These are phyloP conservation scores for Limnephilus auricula DNA, from an alignment of 2,888 invertebrate species.

Conservation along the genomic window DNA sequence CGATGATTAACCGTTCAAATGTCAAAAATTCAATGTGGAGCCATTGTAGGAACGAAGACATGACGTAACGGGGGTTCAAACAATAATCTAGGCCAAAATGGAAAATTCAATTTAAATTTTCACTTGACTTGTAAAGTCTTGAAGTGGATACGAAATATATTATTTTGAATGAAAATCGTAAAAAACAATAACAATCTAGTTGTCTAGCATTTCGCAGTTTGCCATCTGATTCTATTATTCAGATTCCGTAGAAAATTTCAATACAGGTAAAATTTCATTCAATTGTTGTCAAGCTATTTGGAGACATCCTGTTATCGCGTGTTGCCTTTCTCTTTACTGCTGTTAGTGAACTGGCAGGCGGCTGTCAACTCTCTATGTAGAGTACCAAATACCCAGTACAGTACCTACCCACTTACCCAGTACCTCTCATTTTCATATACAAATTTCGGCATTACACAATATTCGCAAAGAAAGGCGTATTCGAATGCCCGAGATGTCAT, in stretches of 20 bases:
- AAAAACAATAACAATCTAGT: not conserved
- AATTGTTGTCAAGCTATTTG: not conserved
- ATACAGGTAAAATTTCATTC: not conserved
- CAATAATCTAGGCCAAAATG: too few species aligned
- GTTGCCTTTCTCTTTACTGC: slow-evolving; percentile 41
- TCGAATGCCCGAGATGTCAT: not conserved
- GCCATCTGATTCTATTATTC: not conserved
- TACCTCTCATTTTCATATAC: slow-evolving; percentile 39
- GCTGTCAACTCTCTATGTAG: slow-evolving; percentile 41
- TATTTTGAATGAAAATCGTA: not conserved
- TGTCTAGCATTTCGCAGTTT: not conserved
- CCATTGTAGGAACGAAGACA: too few species aligned
- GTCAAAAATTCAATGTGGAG: too few species aligned
- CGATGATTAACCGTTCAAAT: too few species aligned
- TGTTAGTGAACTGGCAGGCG: slow-evolving; percentile 9
- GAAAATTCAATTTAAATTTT: too few species aligned
- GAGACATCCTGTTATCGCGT: slow-evolving; percentile 33
- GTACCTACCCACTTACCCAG: not conserved
- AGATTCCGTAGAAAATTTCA: not conserved
- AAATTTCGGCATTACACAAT: slow-evolving; percentile 21
- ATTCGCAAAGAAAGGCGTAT: not conserved
- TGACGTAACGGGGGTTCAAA: too few species aligned
- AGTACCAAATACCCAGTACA: not conserved
- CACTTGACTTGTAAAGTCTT: too few species aligned
- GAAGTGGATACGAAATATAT: not conserved